Base-by-base conservation (phyloP, 1,140 invertebrate species). In the Ips nitidus region DNA sequence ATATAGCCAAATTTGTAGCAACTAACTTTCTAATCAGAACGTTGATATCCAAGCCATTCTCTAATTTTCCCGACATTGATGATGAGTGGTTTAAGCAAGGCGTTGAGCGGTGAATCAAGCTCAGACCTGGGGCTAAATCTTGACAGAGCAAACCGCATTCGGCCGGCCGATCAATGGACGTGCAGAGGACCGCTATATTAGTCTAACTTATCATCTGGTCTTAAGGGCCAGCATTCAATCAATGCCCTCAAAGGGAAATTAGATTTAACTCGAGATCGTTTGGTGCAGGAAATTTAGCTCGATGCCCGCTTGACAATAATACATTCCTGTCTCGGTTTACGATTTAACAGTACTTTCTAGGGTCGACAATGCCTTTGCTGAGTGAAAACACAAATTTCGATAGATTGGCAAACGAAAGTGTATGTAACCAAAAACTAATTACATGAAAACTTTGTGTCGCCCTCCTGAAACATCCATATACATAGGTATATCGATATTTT, bases 181-280 rank as follows among this genome's bases (percentile, higher is more conserved):
- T 42, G 41, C 41, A 67, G 60, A 65, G 64, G 55, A 64, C 60
- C 72, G 72, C 66, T 69, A 73, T 69, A 73, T 73, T 71, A 73
- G 72, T 73, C 64, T 71, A 70, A 73, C 72, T 73, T 73, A 73
- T 71, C 69, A 71, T 71, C 61, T 73, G 62, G 70, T 70, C 68
- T 64, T 70, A 64, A 62, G 68, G 61, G 69, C 45, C n/a, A 66
- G 67, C 55, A 40, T 73, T 73, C 69, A 71, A 73, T 73, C 72
- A 71, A 71, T 73, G 72, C 66, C 66, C 72, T 66, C 72, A 71
- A 73, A 73, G 69, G 72, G 72, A 73, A 73, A 73, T 73, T 73
- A 64, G 68, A 64, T 70, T 57, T 70, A 70, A 70, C 68, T 41
- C 37, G 38, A 62, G 42, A n/a, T 37, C 56, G 59, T 56, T 69